Evolutionary conservation across 2,888 invertebrate genomes (phyloP).

Genomic region (Pegoplata infirma): DNA sequence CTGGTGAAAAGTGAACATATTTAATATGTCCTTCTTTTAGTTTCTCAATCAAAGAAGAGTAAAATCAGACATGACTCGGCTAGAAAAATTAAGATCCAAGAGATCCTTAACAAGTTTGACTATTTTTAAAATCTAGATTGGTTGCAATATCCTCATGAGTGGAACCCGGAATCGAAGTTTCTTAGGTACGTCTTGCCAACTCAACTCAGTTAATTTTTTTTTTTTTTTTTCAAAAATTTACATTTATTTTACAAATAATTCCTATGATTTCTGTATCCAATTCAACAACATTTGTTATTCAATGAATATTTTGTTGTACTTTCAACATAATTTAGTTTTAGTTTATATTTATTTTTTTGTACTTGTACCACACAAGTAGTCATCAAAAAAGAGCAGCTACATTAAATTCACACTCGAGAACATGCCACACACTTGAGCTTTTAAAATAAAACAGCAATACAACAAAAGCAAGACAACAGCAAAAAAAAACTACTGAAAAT

Average conservation of each 20-base stretch:
- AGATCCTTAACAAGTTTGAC: no score
- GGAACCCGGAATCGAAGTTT: no score
- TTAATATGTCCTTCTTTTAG: no score
- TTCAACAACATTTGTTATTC: background rate
- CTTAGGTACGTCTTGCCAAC: no score
- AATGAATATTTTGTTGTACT: background rate
- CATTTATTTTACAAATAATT: background rate
- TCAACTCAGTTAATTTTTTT: no score
- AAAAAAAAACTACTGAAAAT: background rate
- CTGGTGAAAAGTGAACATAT: no score
- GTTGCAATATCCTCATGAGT: no score
- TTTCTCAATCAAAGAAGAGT: no score
- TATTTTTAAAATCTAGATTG: no score
- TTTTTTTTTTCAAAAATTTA: background rate
- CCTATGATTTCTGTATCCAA: background rate
- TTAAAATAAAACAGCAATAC: slow-evolving; percentile 32
- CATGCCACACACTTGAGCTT: slow-evolving; percentile 55
- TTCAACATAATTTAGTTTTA: background rate
- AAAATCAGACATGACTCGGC: no score
- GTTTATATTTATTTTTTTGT: background rate
- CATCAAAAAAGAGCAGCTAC: slow-evolving; percentile 46
- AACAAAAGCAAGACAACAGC: background rate
- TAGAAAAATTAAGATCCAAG: no score
- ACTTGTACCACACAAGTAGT: slow-evolving; percentile 58
- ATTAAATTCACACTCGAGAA: slow-evolving; percentile 53